Evolutionary conservation across 2,113 vertebrate genomes (phyloP).

Genomic region (Vulpes vulpes): DNA sequence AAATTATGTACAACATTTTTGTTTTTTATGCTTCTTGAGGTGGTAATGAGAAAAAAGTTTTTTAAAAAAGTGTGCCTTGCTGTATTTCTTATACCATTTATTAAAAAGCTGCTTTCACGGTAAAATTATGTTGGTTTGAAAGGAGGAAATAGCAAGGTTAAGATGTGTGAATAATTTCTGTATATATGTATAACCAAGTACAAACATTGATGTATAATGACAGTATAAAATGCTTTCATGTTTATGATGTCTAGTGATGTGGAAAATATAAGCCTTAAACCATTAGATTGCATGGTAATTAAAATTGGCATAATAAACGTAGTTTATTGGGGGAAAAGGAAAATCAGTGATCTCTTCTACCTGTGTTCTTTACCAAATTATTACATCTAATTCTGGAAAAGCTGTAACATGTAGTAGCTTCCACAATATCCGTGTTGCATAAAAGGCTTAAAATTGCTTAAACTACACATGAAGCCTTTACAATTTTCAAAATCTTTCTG

Average conservation of each 20-base stretch:
- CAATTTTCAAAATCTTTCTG: constrained; percentile 58
- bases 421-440: neutral
- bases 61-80: constrained; percentile 98
- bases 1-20: constrained; percentile 89
- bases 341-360: constrained; percentile 88
- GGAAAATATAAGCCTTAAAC: constrained; percentile 95
- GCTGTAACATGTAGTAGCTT: constrained; percentile 62
- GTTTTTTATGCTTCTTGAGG: constrained; percentile 90
- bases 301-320: constrained; percentile 95
- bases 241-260: constrained; percentile 96
- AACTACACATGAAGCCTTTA: constrained; percentile 60
- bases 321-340: constrained; percentile 92
- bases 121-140: constrained; percentile 89
- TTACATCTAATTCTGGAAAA: constrained; percentile 66
- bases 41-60: constrained; percentile 88
- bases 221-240: constrained; percentile 93
- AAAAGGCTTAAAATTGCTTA: constrained; percentile 72
- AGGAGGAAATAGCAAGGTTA: constrained; percentile 91
- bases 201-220: constrained; percentile 93
- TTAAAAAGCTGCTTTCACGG: constrained; percentile 93
- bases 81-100: constrained; percentile 95
- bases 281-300: constrained; percentile 97
- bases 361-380: constrained; percentile 82
- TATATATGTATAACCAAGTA: constrained; percentile 95
- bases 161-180: constrained; percentile 93